These are phyloP conservation scores for Lacerta viridis DNA, from an alignment of 2,797 vertebrate genomes.

Conservation along the genomic window DNA sequence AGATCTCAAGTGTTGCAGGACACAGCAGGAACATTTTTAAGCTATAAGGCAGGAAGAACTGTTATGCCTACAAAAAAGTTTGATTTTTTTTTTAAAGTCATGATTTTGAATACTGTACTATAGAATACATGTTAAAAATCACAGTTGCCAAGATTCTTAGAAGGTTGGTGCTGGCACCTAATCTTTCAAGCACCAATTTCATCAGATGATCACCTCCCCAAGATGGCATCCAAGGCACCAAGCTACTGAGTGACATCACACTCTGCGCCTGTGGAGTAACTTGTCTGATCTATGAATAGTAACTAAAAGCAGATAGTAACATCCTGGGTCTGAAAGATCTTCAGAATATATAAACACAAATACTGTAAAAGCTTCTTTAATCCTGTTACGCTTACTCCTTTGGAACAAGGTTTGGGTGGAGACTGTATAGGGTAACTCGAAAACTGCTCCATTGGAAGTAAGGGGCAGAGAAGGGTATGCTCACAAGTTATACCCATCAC, in stretches of 20 bases:
- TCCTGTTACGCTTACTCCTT: not conserved
- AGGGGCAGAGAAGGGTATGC: not conserved
- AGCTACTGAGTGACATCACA: not conserved
- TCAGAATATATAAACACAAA: not conserved
- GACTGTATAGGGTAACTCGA: not conserved
- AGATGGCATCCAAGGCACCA: not conserved
- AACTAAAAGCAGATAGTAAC: not conserved
- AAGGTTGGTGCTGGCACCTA: not conserved
- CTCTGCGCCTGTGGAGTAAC: not conserved
- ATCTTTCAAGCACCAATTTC: not conserved
- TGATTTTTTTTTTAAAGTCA: not conserved
- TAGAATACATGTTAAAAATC: not conserved
- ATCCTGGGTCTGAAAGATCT: not conserved
- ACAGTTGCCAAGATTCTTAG: not conserved
- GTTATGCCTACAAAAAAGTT: not conserved
- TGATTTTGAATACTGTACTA: not conserved
- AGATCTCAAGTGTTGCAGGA: not conserved
- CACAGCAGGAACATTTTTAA: not conserved
- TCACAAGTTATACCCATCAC: not conserved
- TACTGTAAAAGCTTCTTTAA: not conserved
- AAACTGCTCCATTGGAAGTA: not conserved
- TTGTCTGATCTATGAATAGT: not conserved
- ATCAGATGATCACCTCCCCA: not conserved
- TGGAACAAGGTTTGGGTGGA: constrained; percentile 1
- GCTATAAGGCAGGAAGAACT: not conserved